Evolutionary conservation across 2,797 vertebrate species (phyloP), one percentile per base, ranked within the genome.

Genomic region (Rhinoraja longicauda): DNA sequence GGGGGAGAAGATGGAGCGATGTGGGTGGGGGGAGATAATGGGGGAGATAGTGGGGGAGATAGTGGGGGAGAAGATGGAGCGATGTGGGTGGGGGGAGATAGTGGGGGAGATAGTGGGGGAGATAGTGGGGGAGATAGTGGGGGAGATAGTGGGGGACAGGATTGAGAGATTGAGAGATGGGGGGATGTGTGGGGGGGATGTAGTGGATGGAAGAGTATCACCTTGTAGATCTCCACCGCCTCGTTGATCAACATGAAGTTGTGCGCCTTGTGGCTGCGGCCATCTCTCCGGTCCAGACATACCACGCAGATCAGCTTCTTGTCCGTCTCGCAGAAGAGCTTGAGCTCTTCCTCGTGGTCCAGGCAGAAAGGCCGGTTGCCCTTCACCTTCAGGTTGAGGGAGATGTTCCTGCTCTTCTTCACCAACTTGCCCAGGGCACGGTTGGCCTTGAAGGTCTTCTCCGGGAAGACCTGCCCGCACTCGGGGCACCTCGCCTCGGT

Each of bases 261-360:
- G 94, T 96, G 96, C 24, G 94, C 94, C 90, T 94, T 93, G 26
- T 96, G 96, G 8, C 26, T 94, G 8, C 94, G 94, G 2, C 93
- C 93, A 2, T 96, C 95, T 92, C 95, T 93, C 93, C 95, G 95
- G 75, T 95, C 94, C 53, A 95, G 91, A 77, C 96, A 96, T 7
- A 94, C 93, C 76, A 95, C 92, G 75, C 96, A 96, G 2, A 94
- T 93, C 73, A 96, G 86, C 93, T 94, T 94, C 94, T 95, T 95
- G 93, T 96, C 96, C 0, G 95, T 96, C 93, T 96, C 84, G 62
- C 96, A 96, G 93, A 95, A 96, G 5, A 96, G 93, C 90, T 96
- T 96, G 82, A 96, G 93, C 93, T 94, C 95, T 93, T 96, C 96
- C 0, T 95, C 93, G 13, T 96, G 96, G 36, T 96, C 94, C 0